Base-by-base conservation (phyloP, 2,888 invertebrate genomes). In the Diarsia mendica region DNA sequence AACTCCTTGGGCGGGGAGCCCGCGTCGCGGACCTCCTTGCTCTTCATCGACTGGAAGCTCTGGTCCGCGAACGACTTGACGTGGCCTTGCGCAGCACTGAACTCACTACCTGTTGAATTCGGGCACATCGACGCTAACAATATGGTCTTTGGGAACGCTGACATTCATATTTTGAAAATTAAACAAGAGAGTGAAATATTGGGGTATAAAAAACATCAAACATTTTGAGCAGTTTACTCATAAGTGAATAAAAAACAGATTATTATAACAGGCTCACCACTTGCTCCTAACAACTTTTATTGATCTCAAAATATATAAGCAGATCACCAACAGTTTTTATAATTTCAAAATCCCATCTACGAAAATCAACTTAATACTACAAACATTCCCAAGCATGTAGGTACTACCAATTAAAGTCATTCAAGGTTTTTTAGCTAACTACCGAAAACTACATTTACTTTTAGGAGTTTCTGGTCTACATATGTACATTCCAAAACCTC, bases 1-100 rank as follows among this genome's bases (percentile, higher is more conserved):
- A 94, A 95, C 91, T 97, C 97, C 93, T 97, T 97, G 75, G 97
- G 97, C 48, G 98, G 98, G 77, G 98, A 98, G 94, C 97, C 97
- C 33, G 98, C 98, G 92, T 98, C 98, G 77, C 98, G 97, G 81
- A 98, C 97, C 95, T 98, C 98, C 95, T 98, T 98, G 88, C 97
- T 97, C 95, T 98, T 98, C 93, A 98, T 97, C 83, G 98, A 97
- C 92, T 98, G 97, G 95, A 98, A 98, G 92, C 97, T 98, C 94
- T 98, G 98, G 94, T 98, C 98, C 71, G 97, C 97, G 90, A 98
- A 96, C 20, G 98, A 97, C 91, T 98, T 97, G 72, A 98, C 97
- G 92, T 98, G 98, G 87, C 96, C 96, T 86, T 96, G 96, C 85
- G 94, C 88, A 88, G 94, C 91, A 84, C 93, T 91, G 93, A 95